phyloP scores from a whole-genome alignment of 2,797 vertebrate species.

The Fistularia tabacaria region DNA sequence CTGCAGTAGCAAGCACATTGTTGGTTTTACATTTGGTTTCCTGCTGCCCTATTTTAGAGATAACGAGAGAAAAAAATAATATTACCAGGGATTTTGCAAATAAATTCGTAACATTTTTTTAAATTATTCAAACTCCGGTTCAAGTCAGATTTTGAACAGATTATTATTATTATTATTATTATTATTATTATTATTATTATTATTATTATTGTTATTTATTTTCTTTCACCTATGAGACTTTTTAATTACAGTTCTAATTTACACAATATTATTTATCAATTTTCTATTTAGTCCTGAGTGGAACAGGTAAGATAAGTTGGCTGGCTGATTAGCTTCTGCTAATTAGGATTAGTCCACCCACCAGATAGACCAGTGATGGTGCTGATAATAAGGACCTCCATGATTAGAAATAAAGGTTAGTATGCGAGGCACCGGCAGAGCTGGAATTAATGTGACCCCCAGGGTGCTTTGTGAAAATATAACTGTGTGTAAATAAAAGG shows the following conservation, averaged over 20 bases:
- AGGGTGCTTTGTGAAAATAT: no score
- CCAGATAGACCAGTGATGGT: constrained; percentile 23
- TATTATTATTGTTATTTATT: neutral
- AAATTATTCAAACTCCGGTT: neutral
- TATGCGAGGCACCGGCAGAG: neutral
- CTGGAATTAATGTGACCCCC: no score
- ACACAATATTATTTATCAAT: neutral
- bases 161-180: neutral
- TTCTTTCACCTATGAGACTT: neutral
- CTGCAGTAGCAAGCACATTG: neutral
- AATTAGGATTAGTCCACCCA: constrained; percentile 43
- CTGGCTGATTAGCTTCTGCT: constrained; percentile 34
- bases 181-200: neutral
- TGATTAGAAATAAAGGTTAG: constrained; percentile 1
- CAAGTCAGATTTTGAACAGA: constrained; percentile 10
- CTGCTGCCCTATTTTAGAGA: neutral
- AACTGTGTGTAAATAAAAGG: no score
- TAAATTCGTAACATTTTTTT: neutral
- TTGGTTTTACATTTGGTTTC: constrained; percentile 5
- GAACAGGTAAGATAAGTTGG: constrained; percentile 38
- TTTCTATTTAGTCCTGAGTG: constrained; percentile 14
- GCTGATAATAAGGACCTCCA: constrained; percentile 25
- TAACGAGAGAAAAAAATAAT: no score
- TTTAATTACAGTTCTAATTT: neutral
- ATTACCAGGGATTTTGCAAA: no score